Evolutionary conservation across 2,888 invertebrate genomes (phyloP).

Genomic region (Leptinotarsa juncta): DNA sequence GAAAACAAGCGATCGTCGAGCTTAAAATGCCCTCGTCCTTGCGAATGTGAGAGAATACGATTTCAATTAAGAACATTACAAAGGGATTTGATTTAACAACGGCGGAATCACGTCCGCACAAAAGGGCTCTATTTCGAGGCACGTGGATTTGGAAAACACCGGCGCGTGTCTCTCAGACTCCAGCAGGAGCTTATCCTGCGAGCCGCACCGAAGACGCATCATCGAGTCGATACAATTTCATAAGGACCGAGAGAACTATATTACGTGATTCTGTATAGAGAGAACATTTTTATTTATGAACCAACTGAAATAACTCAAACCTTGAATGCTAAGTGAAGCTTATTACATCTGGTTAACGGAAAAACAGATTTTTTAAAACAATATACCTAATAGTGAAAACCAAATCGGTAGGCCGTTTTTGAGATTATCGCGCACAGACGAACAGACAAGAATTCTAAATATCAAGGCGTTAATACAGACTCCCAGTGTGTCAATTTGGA

Average conservation of each 20-base stretch:
- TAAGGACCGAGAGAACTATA: not conserved
- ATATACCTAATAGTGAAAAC: too few species aligned
- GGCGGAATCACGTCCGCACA: slow-evolving; percentile 62
- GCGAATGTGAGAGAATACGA: slow-evolving; percentile 55
- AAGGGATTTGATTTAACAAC: slow-evolving; percentile 62
- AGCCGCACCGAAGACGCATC: slow-evolving; percentile 4
- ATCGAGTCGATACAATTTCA: slow-evolving; percentile 18
- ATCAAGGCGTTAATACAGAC: too few species aligned
- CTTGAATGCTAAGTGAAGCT: too few species aligned
- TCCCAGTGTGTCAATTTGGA: too few species aligned
- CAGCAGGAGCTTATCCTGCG: slow-evolving; percentile 56
- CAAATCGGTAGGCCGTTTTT: too few species aligned
- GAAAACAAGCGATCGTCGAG: slow-evolving; percentile 14
- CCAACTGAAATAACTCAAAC: too few species aligned
- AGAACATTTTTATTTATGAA: too few species aligned
- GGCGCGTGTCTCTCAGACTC: slow-evolving; percentile 60
- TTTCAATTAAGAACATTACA: slow-evolving; percentile 63
- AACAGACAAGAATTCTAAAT: too few species aligned
- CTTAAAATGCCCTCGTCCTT: slow-evolving; percentile 37
- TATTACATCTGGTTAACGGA: too few species aligned
- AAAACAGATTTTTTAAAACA: too few species aligned
- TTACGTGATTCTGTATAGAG: not conserved
- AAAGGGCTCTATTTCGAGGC: slow-evolving; percentile 62
- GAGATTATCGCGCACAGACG: too few species aligned
- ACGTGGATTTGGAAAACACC: slow-evolving; percentile 63